Evolutionary conservation across 2,113 vertebrate species (phyloP), one percentile per base, ranked within the genome.

Genomic region (Albula glossodonta): DNA sequence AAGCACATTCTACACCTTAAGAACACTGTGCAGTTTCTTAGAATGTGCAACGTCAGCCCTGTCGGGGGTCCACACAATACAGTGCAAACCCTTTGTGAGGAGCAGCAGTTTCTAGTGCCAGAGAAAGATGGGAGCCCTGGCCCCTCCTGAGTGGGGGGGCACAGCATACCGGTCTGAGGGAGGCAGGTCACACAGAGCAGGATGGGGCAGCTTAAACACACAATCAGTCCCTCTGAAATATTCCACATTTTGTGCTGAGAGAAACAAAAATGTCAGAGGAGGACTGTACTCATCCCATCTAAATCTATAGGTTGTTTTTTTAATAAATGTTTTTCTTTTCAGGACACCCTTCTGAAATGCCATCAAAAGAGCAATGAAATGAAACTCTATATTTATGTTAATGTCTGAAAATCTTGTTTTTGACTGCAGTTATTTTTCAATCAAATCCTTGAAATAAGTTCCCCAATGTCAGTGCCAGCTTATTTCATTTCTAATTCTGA

Each of bases 391-490:
- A 78, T 85, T 50, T 57, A 56, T 22, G 80, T 80, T 48, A 79
- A 78, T 13, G 74, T 78, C 56, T 84, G 19, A 52, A 85, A 84
- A 79, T 12, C 74, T 80, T 57, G 25, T 60, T 60, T 79, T 79
- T 85, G 52, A 85, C 84, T 52, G 25, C 31, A 31, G 51, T 85
- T 80, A 60, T 85, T 85, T 85, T 80, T 60, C 84, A 85, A 31
- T 79, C 51, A 79, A 41, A 41, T 85, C 84, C 77, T 80, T 79
- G 84, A 85, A 85, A 85, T 84, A 78, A 57, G 84, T 53, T 80
- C 77, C 31, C 74, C 41, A 85, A 78, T 79, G 77, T 85, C 74
- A 85, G 52, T 50, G 48, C 22, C 12, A 49, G 57, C 49, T 56
- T 86, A 41, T 86, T 86, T 81, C 56, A 63, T 86, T 86, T 81